Evolutionary conservation across 92 coral and sea anemone genomes (phyloP).

Genomic region (Diadumene lineata): DNA sequence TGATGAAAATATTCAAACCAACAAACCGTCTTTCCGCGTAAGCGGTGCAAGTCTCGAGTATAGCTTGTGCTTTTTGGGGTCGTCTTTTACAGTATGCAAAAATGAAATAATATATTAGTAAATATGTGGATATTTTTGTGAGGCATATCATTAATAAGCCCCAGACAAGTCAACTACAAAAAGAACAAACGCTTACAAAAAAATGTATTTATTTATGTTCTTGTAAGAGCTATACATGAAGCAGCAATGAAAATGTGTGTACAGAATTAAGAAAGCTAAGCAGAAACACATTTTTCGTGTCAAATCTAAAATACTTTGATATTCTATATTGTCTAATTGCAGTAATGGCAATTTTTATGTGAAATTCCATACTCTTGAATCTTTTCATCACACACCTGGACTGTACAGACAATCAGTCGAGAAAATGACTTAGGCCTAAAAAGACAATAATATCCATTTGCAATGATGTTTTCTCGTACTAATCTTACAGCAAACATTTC

Average conservation of each 20-base stretch:
- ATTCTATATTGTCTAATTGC: not conserved
- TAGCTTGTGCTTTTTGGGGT: slow-evolving; percentile 3
- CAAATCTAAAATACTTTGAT: not conserved
- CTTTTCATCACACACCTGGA: slow-evolving; percentile 27
- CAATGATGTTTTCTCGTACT: slow-evolving; percentile 21
- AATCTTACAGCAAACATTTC: slow-evolving; percentile 56
- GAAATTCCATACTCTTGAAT: not conserved
- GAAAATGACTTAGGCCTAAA: slow-evolving; percentile 26
- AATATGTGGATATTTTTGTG: not conserved
- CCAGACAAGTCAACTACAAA: not conserved
- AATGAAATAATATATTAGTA: not conserved
- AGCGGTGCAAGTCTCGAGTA: not conserved
- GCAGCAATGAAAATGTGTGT: too few relatives aligned
- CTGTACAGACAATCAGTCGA: not conserved
- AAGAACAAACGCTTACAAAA: not conserved
- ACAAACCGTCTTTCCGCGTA: not conserved
- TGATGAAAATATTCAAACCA: not conserved
- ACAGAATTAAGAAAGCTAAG: too few relatives aligned
- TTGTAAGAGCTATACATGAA: too few relatives aligned
- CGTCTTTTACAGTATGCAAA: not conserved
- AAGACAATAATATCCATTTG: not conserved
- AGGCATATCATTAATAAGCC: slow-evolving; percentile 5
- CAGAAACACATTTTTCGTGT: too few relatives aligned
- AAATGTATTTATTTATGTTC: too few relatives aligned
- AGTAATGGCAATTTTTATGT: not conserved